Base-by-base conservation (phyloP, 2,113 vertebrate species). In the Halcyon malimbica region DNA sequence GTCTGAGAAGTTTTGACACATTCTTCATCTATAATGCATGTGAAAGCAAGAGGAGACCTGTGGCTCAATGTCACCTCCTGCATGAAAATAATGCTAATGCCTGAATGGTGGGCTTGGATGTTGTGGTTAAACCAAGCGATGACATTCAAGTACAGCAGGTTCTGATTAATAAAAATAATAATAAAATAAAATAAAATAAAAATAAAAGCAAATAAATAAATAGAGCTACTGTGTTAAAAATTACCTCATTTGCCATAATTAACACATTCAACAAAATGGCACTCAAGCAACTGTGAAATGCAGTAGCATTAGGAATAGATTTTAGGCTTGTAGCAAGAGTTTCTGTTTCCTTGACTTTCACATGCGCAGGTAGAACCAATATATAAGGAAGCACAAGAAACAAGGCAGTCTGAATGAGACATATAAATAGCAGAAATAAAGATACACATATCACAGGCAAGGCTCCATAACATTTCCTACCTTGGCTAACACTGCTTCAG, bases 161-260 rank as follows among this genome's bases (percentile, higher is more conserved):
- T 29, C 23, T 53, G 37, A 5, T 0, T 2, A 12, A 23, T 31
- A 6, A 33, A 20, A 8, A 56, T 2, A 7, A 26, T n/a, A n/a
- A n/a, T n/a, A n/a, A n/a, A n/a, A n/a, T n/a, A n/a, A n/a, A 12
- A 23, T 31, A 6, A 33, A 12, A 23, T 31, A 6, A 33, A 20
- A 8, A 56, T 2, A 7, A 26, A 37, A 8, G 28, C 25, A 33
- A 53, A 18, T 42, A 42, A 42, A 42, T 42, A 42, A 42, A 42
- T 42, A 42, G 0, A 24, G 0, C 5, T 60, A 29, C 1, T 39
- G 5, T 3, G 2, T 68, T 68, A 26, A 44, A 91, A 78, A 51
- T 13, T 4, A 8, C 9, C 8, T 82, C 16, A 10, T 82, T 84
- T 91, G 59, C 20, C 15, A 5, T 16, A 75, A 70, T 76, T 41